Evolutionary conservation across 2,113 vertebrate genomes (phyloP).

Genomic region (Vireo altiloquus): DNA sequence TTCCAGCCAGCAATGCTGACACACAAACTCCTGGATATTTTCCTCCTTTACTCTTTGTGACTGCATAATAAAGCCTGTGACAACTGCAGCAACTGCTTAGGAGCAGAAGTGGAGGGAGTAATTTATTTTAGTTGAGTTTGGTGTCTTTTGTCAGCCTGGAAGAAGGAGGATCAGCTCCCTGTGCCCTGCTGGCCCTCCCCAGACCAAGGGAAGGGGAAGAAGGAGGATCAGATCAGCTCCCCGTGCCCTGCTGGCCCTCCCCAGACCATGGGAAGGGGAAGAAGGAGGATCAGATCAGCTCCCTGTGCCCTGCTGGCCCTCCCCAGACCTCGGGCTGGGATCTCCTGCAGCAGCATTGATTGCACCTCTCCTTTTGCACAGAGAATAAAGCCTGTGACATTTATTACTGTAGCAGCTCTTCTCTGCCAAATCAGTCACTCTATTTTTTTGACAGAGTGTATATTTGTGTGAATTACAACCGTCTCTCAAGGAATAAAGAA

Average conservation of each 20-base stretch:
- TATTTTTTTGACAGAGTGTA: neutral
- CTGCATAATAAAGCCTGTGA: neutral
- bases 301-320: neutral
- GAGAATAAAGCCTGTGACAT: neutral
- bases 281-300: neutral
- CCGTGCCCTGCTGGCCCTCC: neutral
- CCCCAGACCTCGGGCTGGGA: no score
- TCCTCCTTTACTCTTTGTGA: neutral
- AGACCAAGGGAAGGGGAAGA: neutral
- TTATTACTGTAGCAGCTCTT: neutral
- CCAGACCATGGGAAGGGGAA: neutral
- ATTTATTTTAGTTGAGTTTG: neutral
- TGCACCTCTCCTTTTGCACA: fast-evolving
- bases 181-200: neutral
- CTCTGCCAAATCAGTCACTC: neutral
- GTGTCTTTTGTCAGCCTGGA: neutral
- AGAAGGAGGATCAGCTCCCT: neutral
- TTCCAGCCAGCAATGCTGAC: neutral
- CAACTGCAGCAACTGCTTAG: neutral
- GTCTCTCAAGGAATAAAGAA: neutral
- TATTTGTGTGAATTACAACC: neutral
- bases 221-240: neutral
- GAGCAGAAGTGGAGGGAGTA: neutral
- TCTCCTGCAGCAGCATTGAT: neutral
- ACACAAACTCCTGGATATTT: neutral